phyloP scores from a whole-genome alignment of 2,888 invertebrate genomes.

The Mycalesis mineus region DNA sequence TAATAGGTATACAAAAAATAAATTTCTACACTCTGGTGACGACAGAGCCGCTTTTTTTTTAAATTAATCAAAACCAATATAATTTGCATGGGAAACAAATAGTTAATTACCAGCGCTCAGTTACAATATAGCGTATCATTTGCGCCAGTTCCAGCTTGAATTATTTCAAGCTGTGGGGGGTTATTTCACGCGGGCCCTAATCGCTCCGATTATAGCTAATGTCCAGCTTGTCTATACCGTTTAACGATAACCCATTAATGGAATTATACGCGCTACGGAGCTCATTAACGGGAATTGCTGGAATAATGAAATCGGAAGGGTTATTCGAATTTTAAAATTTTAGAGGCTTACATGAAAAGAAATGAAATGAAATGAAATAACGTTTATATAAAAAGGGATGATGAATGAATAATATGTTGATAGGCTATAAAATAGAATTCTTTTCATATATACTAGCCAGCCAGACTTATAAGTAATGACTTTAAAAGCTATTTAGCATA shows the following conservation, averaged over 20 bases:
- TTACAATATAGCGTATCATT: background rate
- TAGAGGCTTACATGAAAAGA: too few species aligned
- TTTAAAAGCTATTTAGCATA: too few species aligned
- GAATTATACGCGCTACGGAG: conserved; percentile 6
- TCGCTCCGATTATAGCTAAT: conserved; percentile 11
- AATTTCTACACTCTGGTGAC: too few species aligned
- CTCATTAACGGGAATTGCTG: conserved; percentile 1
- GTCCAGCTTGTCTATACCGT: conserved; percentile 10
- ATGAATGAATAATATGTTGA: too few species aligned
- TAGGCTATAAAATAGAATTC: too few species aligned
- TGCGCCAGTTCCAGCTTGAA: conserved; percentile 4
- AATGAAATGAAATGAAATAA: too few species aligned
- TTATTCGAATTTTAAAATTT: background rate
- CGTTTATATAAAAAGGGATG: too few species aligned
- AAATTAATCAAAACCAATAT: background rate
- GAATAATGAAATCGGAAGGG: background rate
- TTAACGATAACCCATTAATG: conserved; percentile 8
- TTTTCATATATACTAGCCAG: too few species aligned
- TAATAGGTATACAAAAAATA: background rate
- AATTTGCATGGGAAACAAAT: conserved; percentile 1
- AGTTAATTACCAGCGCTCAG: background rate
- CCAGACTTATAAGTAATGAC: too few species aligned
- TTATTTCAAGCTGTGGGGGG: conserved; percentile 6
- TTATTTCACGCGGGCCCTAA: conserved; percentile 7
- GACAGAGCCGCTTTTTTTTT: too few species aligned